A percentile compares a stretch with the other conserved stretches of the same genome.
Conservation (phyloP, 1,140 invertebrate species). For the Contarinia nasturtii region DNA sequence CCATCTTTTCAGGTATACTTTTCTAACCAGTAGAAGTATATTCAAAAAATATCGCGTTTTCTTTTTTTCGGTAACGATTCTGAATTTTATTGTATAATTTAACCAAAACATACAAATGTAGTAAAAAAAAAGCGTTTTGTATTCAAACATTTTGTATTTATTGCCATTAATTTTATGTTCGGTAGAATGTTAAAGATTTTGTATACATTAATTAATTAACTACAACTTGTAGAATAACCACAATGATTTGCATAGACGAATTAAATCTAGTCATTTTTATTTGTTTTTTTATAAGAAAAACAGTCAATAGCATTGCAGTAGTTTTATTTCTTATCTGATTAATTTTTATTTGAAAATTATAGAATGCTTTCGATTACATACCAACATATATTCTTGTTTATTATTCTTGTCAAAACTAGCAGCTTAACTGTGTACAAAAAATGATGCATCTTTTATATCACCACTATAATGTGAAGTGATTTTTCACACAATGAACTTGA, state of each 20-base stretch:
- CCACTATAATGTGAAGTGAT: no score
- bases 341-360: no score
- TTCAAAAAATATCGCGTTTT: neutral
- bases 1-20: conserved; percentile 20
- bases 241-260: no score
- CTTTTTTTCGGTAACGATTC: neutral
- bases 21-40: neutral
- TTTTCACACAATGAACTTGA: no score
- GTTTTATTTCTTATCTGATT: neutral
- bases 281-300: no score
- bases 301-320: no score
- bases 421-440: no score
- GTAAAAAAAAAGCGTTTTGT: neutral
- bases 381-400: neutral
- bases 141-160: neutral
- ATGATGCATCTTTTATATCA: no score
- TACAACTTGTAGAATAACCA: no score
- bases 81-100: neutral
- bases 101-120: neutral
- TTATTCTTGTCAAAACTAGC: neutral
- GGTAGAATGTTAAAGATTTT: neutral
- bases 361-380: neutral
- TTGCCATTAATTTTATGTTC: neutral
- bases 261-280: no score
- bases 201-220: neutral